These are phyloP conservation scores for Thaumatotibia leucotreta DNA, from an alignment of 1,140 invertebrate genomes.

Conservation along the genomic window DNA sequence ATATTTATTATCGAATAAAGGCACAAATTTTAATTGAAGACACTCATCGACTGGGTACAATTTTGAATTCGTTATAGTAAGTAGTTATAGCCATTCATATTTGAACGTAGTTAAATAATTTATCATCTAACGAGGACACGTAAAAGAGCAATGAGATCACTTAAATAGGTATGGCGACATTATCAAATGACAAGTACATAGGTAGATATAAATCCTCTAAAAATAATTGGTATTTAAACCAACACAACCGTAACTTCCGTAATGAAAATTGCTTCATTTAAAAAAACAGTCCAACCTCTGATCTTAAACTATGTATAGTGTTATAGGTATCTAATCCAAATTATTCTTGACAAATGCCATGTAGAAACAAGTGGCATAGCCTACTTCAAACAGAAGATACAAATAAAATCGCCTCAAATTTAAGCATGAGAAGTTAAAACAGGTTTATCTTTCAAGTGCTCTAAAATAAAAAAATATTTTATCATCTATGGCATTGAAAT, in stretches of 20 bases:
- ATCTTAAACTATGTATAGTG: too few relatives aligned
- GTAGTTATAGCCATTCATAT: neutral
- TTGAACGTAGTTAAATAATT: neutral
- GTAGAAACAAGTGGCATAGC: too few relatives aligned
- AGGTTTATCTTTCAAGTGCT: too few relatives aligned
- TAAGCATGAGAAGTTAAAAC: too few relatives aligned
- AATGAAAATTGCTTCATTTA: too few relatives aligned
- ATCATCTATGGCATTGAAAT: too few relatives aligned
- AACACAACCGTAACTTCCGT: neutral
- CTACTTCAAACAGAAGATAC: too few relatives aligned
- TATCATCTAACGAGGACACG: neutral
- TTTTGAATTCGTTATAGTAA: neutral
- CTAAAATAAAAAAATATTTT: too few relatives aligned
- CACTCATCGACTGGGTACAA: neutral
- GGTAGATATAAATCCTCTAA: neutral
- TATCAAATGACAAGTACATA: neutral
- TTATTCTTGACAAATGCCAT: too few relatives aligned
- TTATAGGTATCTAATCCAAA: too few relatives aligned
- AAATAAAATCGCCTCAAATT: too few relatives aligned
- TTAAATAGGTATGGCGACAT: neutral
- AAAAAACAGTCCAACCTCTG: too few relatives aligned
- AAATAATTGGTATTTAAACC: neutral
- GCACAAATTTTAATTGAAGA: slow-evolving; percentile 2
- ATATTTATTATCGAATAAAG: slow-evolving; percentile 12
- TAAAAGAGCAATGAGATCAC: neutral